Base-by-base conservation (phyloP, 1,140 invertebrate genomes). In the Acromyrmex heyeri region DNA sequence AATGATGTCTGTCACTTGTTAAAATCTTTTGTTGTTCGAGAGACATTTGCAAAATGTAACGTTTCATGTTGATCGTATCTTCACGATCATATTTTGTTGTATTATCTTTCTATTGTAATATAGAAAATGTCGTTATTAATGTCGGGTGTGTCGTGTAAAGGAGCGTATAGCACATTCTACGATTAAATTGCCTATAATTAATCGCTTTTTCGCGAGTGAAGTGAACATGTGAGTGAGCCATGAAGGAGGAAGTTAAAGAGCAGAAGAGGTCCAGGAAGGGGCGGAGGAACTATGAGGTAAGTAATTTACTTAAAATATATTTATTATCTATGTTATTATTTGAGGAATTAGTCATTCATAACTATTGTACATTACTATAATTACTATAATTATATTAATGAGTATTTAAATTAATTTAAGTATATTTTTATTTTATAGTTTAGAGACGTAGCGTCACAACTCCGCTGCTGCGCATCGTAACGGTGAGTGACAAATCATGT, bases 401-500 rank as follows among this genome's bases (percentile, higher is more conserved):
- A 2, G 8, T 67, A 67, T 21, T 21, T 44, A 44, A 67, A 48
- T 44, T 67, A 67, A 67, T 67, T 44, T 44, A 12, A 38, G 16
- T n/a, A 67, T 48, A 44, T 67, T 48, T 67, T 67, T 50, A 69
- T 50, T 48, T 48, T 50, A 48, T 21, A 67, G n/a, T 44, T 67
- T 1, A 30, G n/a, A 67, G 3, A 10, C 48, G 16, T 24, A 27
- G 16, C 16, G 12, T 69, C 6, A 16, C 12, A 50, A 50, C 12
- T 69, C 12, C 10, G 38, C n/a, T 38, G 21, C 10, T 65, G 8
- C 14, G 65, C 21, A 27, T 48, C 38, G 14, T 18, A 24, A 27
- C 18, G 65, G 2, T 69, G 65, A 69, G 65, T 69, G 44, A 69
- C n/a, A 24, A 69, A 69, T 69, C 65, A 69, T 50, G 65, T 69